These are phyloP conservation scores for Lucifuga dentata DNA, from an alignment of 2,113 vertebrate genomes.

Conservation along the genomic window DNA sequence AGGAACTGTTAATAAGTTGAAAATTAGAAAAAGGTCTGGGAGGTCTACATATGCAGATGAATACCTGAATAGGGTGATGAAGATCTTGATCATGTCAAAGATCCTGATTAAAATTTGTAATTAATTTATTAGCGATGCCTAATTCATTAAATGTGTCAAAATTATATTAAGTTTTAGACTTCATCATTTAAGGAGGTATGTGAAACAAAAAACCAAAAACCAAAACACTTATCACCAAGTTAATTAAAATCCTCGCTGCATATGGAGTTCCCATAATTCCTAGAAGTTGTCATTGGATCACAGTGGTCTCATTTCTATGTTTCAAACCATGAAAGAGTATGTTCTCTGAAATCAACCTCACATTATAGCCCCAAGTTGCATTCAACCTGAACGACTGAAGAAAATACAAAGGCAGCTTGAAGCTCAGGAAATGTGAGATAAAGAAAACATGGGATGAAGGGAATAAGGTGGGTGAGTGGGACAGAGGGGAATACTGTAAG, in stretches of 20 bases:
- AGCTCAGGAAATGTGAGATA: slow-evolving; percentile 28
- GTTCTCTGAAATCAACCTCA: slow-evolving; percentile 37
- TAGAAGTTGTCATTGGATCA: slow-evolving; percentile 35
- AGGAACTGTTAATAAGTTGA: no score
- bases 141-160: no score
- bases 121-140: no score
- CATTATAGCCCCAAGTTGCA: slow-evolving; percentile 17
- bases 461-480: slow-evolving; percentile 51
- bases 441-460: slow-evolving; percentile 53
- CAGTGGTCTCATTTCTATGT: slow-evolving; percentile 20
- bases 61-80: no score
- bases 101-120: no score
- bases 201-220: slow-evolving; percentile 7
- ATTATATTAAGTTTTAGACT: no score
- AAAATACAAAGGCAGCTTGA: slow-evolving; percentile 46
- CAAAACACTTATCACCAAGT: slow-evolving; percentile 41
- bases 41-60: no score
- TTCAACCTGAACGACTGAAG: slow-evolving; percentile 38
- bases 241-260: slow-evolving; percentile 59
- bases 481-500: slow-evolving; percentile 54
- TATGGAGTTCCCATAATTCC: slow-evolving; percentile 47
- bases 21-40: no score
- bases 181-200: no score
- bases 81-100: no score
- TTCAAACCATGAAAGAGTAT: slow-evolving; percentile 17